phyloP scores from a whole-genome alignment of 2,797 vertebrate genomes.

The Lagodon rhomboides region DNA sequence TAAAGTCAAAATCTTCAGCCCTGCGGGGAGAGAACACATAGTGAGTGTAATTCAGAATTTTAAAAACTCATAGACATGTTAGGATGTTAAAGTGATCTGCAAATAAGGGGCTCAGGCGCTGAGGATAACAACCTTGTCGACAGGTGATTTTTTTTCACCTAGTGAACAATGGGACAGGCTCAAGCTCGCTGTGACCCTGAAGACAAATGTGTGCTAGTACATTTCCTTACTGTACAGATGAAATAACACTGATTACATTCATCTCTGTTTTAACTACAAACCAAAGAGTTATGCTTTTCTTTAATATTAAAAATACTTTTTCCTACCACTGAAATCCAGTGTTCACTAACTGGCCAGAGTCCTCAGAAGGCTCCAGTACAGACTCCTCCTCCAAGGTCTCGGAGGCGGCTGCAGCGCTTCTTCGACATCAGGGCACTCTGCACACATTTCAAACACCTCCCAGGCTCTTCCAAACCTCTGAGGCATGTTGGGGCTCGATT shows the following conservation, averaged over 20 bases:
- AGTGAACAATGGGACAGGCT: neutral
- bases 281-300: no score
- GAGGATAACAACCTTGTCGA: neutral
- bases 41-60: neutral
- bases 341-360: constrained; percentile 45
- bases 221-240: neutral
- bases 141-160: neutral
- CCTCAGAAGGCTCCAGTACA: constrained; percentile 54
- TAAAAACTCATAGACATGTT: neutral
- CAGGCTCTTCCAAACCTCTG: constrained; percentile 84
- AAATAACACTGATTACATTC: neutral
- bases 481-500: constrained; percentile 78
- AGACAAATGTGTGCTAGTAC: neutral
- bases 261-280: neutral
- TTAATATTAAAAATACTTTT: neutral
- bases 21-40: constrained; percentile 61
- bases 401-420: constrained; percentile 48
- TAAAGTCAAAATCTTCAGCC: constrained; percentile 62
- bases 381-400: constrained; percentile 64
- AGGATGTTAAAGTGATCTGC: neutral
- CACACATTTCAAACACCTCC: constrained; percentile 43
- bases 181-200: neutral
- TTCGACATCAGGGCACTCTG: constrained; percentile 41
- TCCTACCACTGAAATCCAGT: constrained; percentile 53
- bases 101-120: neutral